Percentiles rank a stretch among this genome's conserved stretches.
These are phyloP conservation scores for Knipowitschia caucasica DNA, from an alignment of 2,797 vertebrate genomes.

Conservation along the genomic window DNA sequence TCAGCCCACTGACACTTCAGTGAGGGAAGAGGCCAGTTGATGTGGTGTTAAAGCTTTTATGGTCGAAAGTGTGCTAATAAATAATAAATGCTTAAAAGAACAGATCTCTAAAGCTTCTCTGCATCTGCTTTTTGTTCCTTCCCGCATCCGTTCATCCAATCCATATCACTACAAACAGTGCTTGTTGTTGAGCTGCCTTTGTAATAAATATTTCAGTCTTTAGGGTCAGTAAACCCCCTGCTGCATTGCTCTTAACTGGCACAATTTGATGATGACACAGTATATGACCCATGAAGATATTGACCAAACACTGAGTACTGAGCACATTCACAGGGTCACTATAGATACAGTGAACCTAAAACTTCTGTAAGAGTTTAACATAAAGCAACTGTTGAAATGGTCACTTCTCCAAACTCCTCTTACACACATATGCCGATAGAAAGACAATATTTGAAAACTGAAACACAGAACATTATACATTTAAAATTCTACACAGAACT, in stretches of 20 bases:
- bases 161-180: conserved; percentile 49
- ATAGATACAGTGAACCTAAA: background rate
- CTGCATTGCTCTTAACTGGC: conserved; percentile 38
- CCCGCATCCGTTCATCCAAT: conserved; percentile 37
- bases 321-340: conserved; percentile 38
- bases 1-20: conserved; percentile 51
- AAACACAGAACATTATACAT: too few relatives aligned
- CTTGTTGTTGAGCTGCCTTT: conserved; percentile 36
- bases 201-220: conserved; percentile 69
- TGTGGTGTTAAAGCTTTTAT: conserved; percentile 61
- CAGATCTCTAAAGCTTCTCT: conserved; percentile 59
- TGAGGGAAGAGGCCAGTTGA: conserved; percentile 78
- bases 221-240: conserved; percentile 32
- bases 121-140: conserved; percentile 39
- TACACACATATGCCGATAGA: background rate
- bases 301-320: conserved; percentile 63
- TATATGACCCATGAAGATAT: conserved; percentile 65
- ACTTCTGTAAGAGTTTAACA: conserved; percentile 23
- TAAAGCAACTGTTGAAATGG: conserved; percentile 50
- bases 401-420: conserved; percentile 9
- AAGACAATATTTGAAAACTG: background rate
- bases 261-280: conserved; percentile 60
- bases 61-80: conserved; percentile 66
- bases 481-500: conserved; percentile 3
- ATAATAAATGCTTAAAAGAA: conserved; percentile 76